These are phyloP conservation scores for Nineta flava DNA, from an alignment of 2,888 invertebrate genomes.

Conservation along the genomic window DNA sequence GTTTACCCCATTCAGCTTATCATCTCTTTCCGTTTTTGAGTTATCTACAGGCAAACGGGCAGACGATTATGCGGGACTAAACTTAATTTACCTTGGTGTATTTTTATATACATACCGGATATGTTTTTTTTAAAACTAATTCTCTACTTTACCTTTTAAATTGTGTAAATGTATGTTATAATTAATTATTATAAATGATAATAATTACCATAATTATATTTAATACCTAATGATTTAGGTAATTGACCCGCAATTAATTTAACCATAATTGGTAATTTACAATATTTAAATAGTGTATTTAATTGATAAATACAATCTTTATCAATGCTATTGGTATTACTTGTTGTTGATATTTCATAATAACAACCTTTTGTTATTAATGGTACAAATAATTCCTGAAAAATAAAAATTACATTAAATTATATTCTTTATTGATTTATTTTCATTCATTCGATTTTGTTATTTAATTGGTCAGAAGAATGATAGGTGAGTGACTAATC, in stretches of 20 bases:
- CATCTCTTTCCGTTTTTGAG: too few species aligned
- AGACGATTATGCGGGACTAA: too few species aligned
- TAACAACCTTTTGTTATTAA: constrained; percentile 60
- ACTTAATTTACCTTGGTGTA: too few species aligned
- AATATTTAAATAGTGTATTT: constrained; percentile 36
- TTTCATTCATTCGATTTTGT: too few species aligned
- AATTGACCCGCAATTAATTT: constrained; percentile 41
- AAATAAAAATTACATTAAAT: constrained; percentile 2
- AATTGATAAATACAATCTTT: constrained; percentile 33
- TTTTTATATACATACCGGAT: neutral
- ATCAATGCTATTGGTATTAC: constrained; percentile 30
- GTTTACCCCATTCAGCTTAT: too few species aligned
- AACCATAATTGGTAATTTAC: constrained; percentile 40
- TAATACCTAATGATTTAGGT: constrained; percentile 36
- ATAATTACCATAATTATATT: constrained; percentile 41
- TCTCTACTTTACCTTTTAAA: too few species aligned
- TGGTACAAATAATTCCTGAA: constrained; percentile 53
- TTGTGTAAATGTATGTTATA: too few species aligned
- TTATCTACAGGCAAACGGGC: too few species aligned
- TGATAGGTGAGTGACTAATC: too few species aligned
- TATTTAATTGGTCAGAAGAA: too few species aligned
- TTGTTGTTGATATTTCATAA: constrained; percentile 46
- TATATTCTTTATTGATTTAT: neutral
- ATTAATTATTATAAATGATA: too few species aligned
- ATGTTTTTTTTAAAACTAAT: neutral